phyloP scores from a whole-genome alignment of 2,888 invertebrate genomes.

The Pseudococcus longispinus region DNA sequence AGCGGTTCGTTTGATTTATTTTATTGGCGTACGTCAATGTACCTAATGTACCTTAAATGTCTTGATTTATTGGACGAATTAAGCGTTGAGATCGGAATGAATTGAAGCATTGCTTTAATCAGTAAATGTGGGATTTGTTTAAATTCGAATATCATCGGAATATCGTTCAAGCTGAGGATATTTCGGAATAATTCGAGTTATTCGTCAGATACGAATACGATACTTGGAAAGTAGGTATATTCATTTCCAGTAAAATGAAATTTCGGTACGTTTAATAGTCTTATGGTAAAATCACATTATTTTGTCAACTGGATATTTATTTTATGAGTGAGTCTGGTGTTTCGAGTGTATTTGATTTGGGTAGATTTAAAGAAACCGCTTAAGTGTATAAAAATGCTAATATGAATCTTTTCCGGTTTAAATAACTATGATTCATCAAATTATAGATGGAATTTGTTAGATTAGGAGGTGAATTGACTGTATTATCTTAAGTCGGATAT shows the following conservation, averaged over 20 bases:
- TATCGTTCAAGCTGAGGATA: not conserved
- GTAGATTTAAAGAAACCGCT: not conserved
- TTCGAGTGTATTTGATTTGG: not conserved
- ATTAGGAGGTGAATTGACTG: not conserved
- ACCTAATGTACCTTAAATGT: not conserved
- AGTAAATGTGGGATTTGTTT: not conserved
- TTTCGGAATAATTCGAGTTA: not conserved
- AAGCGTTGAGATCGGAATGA: not conserved
- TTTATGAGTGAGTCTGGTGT: not conserved
- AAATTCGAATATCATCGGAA: not conserved
- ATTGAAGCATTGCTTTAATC: not conserved
- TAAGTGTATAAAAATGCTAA: constrained; percentile 26
- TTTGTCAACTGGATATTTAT: not conserved
- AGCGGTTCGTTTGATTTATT: not conserved
- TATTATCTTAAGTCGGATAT: not conserved
- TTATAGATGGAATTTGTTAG: not conserved
- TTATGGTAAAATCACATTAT: not conserved
- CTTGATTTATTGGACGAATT: not conserved
- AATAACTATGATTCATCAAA: constrained; percentile 29
- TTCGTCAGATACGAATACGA: not conserved
- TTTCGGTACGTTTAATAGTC: not conserved
- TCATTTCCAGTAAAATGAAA: not conserved
- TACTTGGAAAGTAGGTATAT: too few relatives aligned
- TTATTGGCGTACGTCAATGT: not conserved
- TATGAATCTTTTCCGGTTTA: constrained; percentile 39